These are phyloP conservation scores for Tupiocoris notatus DNA, from an alignment of 2,888 invertebrate species.

Conservation along the genomic window DNA sequence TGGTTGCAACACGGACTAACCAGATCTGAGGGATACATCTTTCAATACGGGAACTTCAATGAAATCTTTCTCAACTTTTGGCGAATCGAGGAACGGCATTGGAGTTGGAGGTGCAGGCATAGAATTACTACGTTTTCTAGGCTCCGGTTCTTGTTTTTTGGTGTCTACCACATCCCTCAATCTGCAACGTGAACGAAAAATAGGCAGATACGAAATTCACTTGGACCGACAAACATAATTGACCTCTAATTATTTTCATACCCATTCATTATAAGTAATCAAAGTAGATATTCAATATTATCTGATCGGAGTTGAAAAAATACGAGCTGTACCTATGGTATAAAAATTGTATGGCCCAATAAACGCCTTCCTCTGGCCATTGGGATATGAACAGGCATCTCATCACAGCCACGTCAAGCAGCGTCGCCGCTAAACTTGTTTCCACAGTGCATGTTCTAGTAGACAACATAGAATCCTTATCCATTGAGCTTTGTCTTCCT, in stretches of 20 bases:
- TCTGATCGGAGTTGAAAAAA: too few species aligned
- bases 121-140: constrained; percentile 86
- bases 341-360: constrained; percentile 92
- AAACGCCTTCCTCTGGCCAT: constrained; percentile 98
- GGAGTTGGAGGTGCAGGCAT: constrained; percentile 91
- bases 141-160: constrained; percentile 70
- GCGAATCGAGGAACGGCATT: constrained; percentile 75
- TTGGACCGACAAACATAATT: too few species aligned
- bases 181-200: constrained; percentile 56
- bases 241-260: too few species aligned
- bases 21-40: constrained; percentile 65
- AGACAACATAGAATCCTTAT: constrained; percentile 72
- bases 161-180: constrained; percentile 86
- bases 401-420: constrained; percentile 93
- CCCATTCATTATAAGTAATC: too few species aligned
- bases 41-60: constrained; percentile 70
- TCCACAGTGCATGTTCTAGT: constrained; percentile 54
- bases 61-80: constrained; percentile 58
- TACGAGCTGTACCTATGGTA: constrained; percentile 88
- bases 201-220: too few species aligned
- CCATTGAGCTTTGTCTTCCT: constrained; percentile 59
- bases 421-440: constrained; percentile 78
- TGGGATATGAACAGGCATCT: constrained; percentile 93
- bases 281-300: too few species aligned
- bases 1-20: too few species aligned